These are phyloP conservation scores for Apogon hyalosoma DNA, from an alignment of 2,797 vertebrate species.

Conservation along the genomic window DNA sequence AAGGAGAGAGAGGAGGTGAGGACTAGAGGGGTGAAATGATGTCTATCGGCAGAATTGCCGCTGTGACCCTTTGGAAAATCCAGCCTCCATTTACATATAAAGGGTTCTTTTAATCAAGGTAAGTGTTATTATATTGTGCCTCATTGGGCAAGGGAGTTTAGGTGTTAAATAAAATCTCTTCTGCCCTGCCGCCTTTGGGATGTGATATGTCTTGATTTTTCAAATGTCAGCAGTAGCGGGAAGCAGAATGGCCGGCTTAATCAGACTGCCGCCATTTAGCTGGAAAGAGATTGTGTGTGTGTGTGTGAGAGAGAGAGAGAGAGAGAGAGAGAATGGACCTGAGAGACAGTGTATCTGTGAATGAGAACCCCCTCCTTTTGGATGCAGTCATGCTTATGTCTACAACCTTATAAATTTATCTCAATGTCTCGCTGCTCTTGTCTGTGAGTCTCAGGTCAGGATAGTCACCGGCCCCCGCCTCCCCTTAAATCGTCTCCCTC, in stretches of 20 bases:
- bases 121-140: conserved; percentile 98
- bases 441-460: conserved; percentile 91
- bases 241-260: conserved; percentile 94
- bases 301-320: conserved; percentile 40
- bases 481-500: conserved; percentile 72
- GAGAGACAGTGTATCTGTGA: conserved; percentile 52
- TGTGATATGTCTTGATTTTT: conserved; percentile 96
- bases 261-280: conserved; percentile 95
- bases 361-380: conserved; percentile 89
- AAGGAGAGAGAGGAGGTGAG: conserved; percentile 23
- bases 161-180: conserved; percentile 96
- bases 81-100: conserved; percentile 99
- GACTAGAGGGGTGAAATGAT: conserved; percentile 89
- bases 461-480: conserved; percentile 83
- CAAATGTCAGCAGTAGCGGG: conserved; percentile 97
- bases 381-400: conserved; percentile 93
- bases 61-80: conserved; percentile 92
- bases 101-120: conserved; percentile 99
- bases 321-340: conserved; percentile 4
- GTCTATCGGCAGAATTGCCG: conserved; percentile 89
- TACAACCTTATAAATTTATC: conserved; percentile 94
- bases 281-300: conserved; percentile 62
- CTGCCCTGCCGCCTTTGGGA: conserved; percentile 93
- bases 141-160: conserved; percentile 99
- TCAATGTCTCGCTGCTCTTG: conserved; percentile 88